Evolutionary conservation across 1,140 invertebrate species (phyloP), one percentile per base, ranked within the genome.

Genomic region (Brachionus manjavacas): DNA sequence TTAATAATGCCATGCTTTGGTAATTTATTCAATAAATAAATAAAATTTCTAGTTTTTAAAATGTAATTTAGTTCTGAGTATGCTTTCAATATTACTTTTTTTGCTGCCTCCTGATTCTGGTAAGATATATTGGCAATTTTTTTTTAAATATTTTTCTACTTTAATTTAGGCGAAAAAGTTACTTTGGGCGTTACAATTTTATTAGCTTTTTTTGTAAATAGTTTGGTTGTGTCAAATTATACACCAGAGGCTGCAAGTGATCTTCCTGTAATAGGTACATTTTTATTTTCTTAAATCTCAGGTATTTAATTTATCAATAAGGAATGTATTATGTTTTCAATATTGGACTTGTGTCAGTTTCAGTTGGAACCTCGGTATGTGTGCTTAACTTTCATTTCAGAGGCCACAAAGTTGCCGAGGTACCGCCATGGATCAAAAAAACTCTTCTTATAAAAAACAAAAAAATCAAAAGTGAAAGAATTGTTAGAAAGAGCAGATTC

Each of bases 241-340:
- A 81, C 79, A 3, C 79, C 79, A 0, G 79, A 81, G 39, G 79
- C 79, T 23, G 41, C 79, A n/a, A 68, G 64, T 28, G 79, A 81
- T 46, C 35, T 81, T 11, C 79, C 79, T 20, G 79, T 81, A 20
- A 81, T 81, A 25, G 79, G 79, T 81, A 68, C 4, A 80, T 52
- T 64, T 60, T 23, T 14, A 35, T 0, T 2, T 60, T 20, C 20
- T 20, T 12, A 60, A 79, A n/a, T 43, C 12, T 31, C 23, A 25
- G 11, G 46, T 79, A 46, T 12, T 7, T 9, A 39, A 49, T 52
- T 11, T 79, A 3, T 9, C 23, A 0, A 3, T 49, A 25, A 81
- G 79, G 79, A 43, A 35, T 81, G n/a, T 81, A 81, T 81, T 81
- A 81, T 81, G 79, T 81, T 4, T 64, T 81, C 20, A 81, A 81